phyloP scores from a whole-genome alignment of 2,113 vertebrate species.

The Gymnarchus niloticus region DNA sequence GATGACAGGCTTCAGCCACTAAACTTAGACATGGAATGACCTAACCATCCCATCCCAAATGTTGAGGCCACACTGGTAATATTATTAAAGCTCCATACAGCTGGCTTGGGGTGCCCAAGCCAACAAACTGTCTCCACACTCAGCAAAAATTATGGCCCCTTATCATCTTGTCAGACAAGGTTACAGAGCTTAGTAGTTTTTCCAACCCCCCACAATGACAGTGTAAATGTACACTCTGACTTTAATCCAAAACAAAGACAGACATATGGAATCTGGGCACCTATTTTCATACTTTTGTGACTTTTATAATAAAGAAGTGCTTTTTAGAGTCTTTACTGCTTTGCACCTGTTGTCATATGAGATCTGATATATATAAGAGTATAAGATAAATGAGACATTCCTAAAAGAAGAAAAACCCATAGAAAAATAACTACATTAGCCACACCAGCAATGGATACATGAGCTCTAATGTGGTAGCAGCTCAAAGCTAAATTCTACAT shows the following conservation, averaged over 20 bases:
- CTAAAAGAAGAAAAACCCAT: not conserved
- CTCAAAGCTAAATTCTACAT: not conserved
- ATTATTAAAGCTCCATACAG: slow-evolving; percentile 7
- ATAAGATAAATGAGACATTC: not conserved
- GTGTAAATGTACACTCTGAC: not conserved
- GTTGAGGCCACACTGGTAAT: not conserved
- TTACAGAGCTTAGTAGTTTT: not conserved
- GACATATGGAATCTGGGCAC: not conserved
- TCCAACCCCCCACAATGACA: not conserved
- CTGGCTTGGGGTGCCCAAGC: not conserved
- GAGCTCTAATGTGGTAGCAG: not conserved
- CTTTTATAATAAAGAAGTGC: too few relatives aligned
- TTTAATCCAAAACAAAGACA: not conserved
- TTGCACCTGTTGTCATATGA: not conserved
- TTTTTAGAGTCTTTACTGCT: not conserved
- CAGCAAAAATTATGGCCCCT: not conserved
- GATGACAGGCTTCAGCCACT: not conserved
- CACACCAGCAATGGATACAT: not conserved
- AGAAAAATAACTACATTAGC: not conserved
- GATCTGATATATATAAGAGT: not conserved
- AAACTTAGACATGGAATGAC: not conserved
- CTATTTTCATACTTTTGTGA: not conserved
- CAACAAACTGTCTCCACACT: not conserved
- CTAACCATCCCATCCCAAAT: not conserved
- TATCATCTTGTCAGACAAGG: not conserved